These are phyloP conservation scores for Geophilus truncorum DNA, from an alignment of 2,888 invertebrate genomes.

Conservation along the genomic window DNA sequence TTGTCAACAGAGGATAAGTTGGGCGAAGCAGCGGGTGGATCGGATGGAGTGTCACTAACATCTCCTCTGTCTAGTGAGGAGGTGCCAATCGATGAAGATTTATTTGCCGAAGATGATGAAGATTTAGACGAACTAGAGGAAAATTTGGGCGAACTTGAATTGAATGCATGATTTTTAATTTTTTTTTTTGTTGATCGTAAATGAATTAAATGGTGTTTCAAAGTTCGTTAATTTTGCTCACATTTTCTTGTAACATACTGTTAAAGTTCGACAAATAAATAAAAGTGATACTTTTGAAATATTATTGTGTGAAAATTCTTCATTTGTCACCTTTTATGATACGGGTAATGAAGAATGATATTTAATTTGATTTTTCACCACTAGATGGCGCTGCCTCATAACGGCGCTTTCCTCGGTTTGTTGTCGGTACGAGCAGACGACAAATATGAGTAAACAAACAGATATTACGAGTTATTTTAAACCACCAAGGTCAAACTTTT, in stretches of 20 bases:
- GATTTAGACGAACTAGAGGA: conserved; percentile 67
- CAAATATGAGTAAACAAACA: too few relatives aligned
- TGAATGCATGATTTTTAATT: conserved; percentile 25
- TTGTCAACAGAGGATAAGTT: too few relatives aligned
- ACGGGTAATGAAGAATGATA: too few relatives aligned
- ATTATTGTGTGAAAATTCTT: too few relatives aligned
- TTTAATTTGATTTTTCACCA: not conserved
- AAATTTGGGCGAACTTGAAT: conserved; percentile 63
- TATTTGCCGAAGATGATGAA: conserved; percentile 78
- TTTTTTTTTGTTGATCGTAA: too few relatives aligned
- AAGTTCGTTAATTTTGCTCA: not conserved
- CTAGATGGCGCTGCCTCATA: not conserved
- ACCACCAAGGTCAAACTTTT: not conserved
- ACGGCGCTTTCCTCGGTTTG: too few relatives aligned
- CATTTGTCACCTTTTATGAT: too few relatives aligned
- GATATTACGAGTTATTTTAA: too few relatives aligned
- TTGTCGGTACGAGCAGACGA: not conserved
- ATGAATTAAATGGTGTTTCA: not conserved
- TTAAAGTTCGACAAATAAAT: not conserved
- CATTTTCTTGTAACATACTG: not conserved
- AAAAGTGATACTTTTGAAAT: not conserved
- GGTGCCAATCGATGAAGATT: conserved; percentile 83
- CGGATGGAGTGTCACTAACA: conserved; percentile 55
- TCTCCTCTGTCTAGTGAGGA: conserved; percentile 35
- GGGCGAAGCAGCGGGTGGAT: conserved; percentile 36